These are phyloP conservation scores for Rhopilema esculentum DNA, from an alignment of 30 jellyfish, hydroid and myxozoan genomes.

Conservation along the genomic window DNA sequence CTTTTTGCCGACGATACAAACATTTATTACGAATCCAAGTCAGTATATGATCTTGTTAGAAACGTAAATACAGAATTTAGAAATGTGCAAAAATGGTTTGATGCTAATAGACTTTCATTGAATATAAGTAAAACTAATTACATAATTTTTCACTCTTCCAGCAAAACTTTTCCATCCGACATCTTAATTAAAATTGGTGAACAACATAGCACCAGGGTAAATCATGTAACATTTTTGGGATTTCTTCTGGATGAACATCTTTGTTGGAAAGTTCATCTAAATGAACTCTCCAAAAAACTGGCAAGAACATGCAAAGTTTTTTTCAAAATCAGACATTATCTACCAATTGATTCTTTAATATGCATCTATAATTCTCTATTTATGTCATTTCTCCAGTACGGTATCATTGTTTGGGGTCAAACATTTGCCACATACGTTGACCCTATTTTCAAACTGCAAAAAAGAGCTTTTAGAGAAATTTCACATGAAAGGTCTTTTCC, in stretches of 20 bases:
- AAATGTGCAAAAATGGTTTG: constrained; percentile 12
- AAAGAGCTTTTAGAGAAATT: constrained; percentile 28
- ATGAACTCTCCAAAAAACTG: too few species aligned
- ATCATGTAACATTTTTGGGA: constrained; percentile 10
- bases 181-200: background rate
- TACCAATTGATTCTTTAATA: too few species aligned
- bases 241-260: too few species aligned
- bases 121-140: too few species aligned
- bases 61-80: constrained; percentile 17
- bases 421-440: constrained; percentile 18
- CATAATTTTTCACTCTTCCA: too few species aligned
- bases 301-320: too few species aligned
- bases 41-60: constrained; percentile 1
- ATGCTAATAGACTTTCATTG: too few species aligned
- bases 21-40: background rate
- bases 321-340: too few species aligned
- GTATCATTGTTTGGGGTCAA: constrained; percentile 17
- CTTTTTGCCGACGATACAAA: too few species aligned
- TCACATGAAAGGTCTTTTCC: constrained; percentile 10
- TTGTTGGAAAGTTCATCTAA: too few species aligned
- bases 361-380: too few species aligned
- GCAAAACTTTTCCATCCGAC: constrained; percentile 4
- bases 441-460: constrained; percentile 29
- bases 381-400: too few species aligned
- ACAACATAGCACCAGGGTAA: background rate